Conservation (phyloP, 2,888 invertebrate genomes). For the Chloroclysta siterata region DNA sequence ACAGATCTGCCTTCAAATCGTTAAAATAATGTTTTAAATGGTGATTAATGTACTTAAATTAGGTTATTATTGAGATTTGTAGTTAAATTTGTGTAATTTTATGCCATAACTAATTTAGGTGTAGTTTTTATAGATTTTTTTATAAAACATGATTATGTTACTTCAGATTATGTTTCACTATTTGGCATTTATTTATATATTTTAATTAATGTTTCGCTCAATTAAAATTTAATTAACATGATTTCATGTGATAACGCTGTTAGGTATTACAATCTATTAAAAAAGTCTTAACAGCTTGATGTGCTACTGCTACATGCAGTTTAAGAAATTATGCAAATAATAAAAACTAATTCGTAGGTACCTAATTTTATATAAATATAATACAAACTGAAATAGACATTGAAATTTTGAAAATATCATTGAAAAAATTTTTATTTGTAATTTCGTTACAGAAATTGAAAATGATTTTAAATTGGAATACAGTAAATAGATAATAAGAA, state of each 20-base stretch:
- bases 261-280: slow-evolving; percentile 17
- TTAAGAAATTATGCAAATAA: slow-evolving; percentile 8
- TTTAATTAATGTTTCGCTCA: slow-evolving; percentile 67
- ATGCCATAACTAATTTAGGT: slow-evolving; percentile 83
- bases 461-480: slow-evolving; percentile 38
- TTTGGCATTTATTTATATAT: slow-evolving; percentile 64
- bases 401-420: neutral
- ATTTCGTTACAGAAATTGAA: slow-evolving; percentile 33
- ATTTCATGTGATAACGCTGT: slow-evolving; percentile 40
- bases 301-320: slow-evolving; percentile 6
- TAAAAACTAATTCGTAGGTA: slow-evolving; percentile 13
- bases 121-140: slow-evolving; percentile 71
- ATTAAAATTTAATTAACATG: slow-evolving; percentile 63
- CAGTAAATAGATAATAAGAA: slow-evolving; percentile 38
- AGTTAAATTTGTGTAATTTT: slow-evolving; percentile 70
- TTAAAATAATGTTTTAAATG: slow-evolving; percentile 47
- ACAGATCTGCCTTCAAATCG: slow-evolving; percentile 38
- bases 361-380: slow-evolving; percentile 5
- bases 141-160: slow-evolving; percentile 59
- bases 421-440: slow-evolving; percentile 7
- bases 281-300: slow-evolving; percentile 16
- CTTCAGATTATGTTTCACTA: slow-evolving; percentile 53
- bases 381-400: slow-evolving; percentile 5
- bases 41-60: slow-evolving; percentile 78
- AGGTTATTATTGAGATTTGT: slow-evolving; percentile 71